These are phyloP conservation scores for Anguilla anguilla DNA, from an alignment of 2,797 vertebrate genomes.

Conservation along the genomic window DNA sequence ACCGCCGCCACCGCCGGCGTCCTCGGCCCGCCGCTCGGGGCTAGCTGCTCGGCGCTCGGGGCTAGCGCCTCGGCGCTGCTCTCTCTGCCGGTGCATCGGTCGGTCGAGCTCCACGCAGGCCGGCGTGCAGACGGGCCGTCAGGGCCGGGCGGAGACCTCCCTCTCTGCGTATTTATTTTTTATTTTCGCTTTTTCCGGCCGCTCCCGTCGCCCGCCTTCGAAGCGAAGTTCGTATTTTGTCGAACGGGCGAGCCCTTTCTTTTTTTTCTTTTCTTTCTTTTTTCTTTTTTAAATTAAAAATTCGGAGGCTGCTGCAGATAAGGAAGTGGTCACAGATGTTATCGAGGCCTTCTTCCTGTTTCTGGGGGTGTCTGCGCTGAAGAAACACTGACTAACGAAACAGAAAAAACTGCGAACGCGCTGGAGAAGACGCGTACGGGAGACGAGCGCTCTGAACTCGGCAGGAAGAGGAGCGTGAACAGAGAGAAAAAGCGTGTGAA, in stretches of 20 bases:
- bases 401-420: constrained; percentile 35
- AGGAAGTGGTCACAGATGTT: constrained; percentile 86
- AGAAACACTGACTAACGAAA: constrained; percentile 45
- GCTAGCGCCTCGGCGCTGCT: not conserved
- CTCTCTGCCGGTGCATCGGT: not conserved
- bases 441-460: not conserved
- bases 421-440: not conserved
- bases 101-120: not conserved
- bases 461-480: not conserved
- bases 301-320: constrained; percentile 72
- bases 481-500: not conserved
- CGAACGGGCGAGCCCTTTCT: constrained; percentile 45
- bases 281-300: not conserved
- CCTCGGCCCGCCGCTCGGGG: too few species aligned
- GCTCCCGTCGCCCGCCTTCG: not conserved
- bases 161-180: not conserved
- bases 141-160: not conserved
- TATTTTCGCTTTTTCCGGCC: not conserved
- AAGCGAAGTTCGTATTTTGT: constrained; percentile 47
- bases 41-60: too few species aligned
- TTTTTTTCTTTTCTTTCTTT: constrained; percentile 28
- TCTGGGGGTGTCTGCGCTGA: constrained; percentile 66
- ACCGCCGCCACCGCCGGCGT: not conserved
- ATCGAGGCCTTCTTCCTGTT: constrained; percentile 83
- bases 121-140: not conserved